These are phyloP conservation scores for Physeter macrocephalus DNA, from an alignment of 2,113 vertebrate genomes.

Conservation along the genomic window DNA sequence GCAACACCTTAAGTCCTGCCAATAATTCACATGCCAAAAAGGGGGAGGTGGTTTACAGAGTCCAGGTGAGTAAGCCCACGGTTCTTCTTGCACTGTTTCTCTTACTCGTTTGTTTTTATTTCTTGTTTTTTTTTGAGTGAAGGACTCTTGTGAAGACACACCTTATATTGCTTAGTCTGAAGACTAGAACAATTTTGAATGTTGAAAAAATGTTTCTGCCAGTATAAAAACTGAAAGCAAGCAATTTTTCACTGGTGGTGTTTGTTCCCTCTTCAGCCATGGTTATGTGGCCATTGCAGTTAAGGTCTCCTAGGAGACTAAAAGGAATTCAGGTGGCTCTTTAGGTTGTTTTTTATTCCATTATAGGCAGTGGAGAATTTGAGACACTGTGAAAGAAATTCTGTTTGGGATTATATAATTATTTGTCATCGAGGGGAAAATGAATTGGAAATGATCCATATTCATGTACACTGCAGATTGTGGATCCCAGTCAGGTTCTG, in stretches of 20 bases:
- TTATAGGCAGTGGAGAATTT: background rate
- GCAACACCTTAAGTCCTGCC: constrained; percentile 85
- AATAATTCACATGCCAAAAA: constrained; percentile 87
- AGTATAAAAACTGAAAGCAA: background rate
- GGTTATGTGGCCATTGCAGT: background rate
- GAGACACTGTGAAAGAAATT: background rate
- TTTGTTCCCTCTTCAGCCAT: background rate
- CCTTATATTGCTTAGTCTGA: background rate
- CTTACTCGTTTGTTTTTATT: background rate
- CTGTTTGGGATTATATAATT: background rate
- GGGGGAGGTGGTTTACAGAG: constrained; percentile 96
- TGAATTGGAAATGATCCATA: constrained; percentile 63
- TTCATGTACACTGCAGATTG: constrained; percentile 83
- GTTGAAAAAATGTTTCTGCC: background rate
- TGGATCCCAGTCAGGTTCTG: constrained; percentile 93
- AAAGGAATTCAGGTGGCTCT: background rate
- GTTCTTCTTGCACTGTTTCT: background rate
- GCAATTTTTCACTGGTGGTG: background rate
- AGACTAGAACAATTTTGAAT: background rate
- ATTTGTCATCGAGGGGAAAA: background rate
- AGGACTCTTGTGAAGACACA: background rate
- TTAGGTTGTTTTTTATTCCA: background rate
- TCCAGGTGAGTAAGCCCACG: constrained; percentile 88
- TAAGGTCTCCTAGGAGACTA: background rate
- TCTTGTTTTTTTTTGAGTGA: background rate